Evolutionary conservation across 1,140 invertebrate species (phyloP).

Genomic region (Bombus sibiricus): DNA sequence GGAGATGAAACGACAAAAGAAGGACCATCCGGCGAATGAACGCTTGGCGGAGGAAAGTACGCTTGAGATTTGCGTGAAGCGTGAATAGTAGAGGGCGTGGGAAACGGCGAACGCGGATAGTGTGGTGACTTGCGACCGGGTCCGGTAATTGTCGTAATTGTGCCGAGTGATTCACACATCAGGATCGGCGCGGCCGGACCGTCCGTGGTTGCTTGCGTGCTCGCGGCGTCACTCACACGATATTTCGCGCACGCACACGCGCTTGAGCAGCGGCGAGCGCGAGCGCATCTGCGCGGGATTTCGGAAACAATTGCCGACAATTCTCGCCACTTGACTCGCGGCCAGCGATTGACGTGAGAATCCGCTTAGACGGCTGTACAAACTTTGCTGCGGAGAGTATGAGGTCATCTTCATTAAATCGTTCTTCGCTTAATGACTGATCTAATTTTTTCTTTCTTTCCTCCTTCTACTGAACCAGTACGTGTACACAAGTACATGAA

Average conservation of each 20-base stretch:
- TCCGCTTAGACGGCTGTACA: constrained; percentile 76
- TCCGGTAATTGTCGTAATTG: constrained; percentile 82
- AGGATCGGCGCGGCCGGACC: constrained; percentile 71
- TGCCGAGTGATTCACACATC: constrained; percentile 83
- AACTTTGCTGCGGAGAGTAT: constrained; percentile 77
- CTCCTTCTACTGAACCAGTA: not conserved
- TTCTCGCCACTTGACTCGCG: constrained; percentile 83
- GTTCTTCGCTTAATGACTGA: constrained; percentile 82
- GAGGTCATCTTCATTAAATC: constrained; percentile 84
- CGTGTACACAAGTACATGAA: not conserved
- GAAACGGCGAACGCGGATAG: constrained; percentile 77
- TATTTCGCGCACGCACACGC: constrained; percentile 63
- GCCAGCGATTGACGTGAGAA: constrained; percentile 83
- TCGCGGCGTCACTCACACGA: constrained; percentile 21
- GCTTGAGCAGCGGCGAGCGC: constrained; percentile 41
- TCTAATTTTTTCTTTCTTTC: constrained; percentile 77
- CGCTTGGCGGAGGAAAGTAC: constrained; percentile 33
- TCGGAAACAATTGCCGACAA: constrained; percentile 84
- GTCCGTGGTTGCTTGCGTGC: constrained; percentile 49
- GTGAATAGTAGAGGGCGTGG: constrained; percentile 82
- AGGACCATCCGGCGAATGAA: not conserved
- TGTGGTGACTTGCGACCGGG: constrained; percentile 76
- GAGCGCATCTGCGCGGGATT: constrained; percentile 82
- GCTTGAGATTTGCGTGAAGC: constrained; percentile 81
- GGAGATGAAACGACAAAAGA: not conserved